Percentiles rank a stretch among this genome's conserved stretches.
phyloP scores from a whole-genome alignment of 2,888 invertebrate species.

The Scaptomyza reducta region DNA sequence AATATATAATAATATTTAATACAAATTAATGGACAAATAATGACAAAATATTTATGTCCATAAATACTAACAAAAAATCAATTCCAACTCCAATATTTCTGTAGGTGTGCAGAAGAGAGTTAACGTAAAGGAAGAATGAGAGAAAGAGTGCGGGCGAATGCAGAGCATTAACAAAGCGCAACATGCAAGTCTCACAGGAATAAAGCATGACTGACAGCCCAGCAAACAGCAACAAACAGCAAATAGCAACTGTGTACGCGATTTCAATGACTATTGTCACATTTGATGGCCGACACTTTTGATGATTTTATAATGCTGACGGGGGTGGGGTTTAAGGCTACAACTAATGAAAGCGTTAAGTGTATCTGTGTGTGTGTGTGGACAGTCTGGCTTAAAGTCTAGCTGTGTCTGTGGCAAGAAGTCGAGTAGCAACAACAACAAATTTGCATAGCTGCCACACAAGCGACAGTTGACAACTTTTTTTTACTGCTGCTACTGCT shows the following conservation, averaged over 20 bases:
- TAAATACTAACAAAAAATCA: too few species aligned
- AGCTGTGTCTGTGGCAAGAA: conserved; percentile 19
- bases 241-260: conserved; percentile 32
- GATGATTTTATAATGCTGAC: conserved; percentile 66
- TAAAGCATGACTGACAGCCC: not conserved
- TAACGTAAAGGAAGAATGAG: not conserved
- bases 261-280: conserved; percentile 61
- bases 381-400: conserved; percentile 38
- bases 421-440: conserved; percentile 7
- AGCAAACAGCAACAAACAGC: conserved; percentile 15
- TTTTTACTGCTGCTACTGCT: conserved; percentile 19
- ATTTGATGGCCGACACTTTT: conserved; percentile 75
- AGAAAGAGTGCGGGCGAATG: not conserved
- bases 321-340: not conserved
- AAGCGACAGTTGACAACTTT: conserved; percentile 70
- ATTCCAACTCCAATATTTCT: not conserved
- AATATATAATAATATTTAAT: too few species aligned
- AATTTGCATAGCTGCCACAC: conserved; percentile 62
- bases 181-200: not conserved
- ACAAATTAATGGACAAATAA: too few species aligned
- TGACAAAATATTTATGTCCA: too few species aligned
- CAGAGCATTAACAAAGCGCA: not conserved
- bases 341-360: conserved; percentile 35
- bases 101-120: not conserved
- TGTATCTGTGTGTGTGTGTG: conserved; percentile 2